Conservation (phyloP, 23 tunicate species). For the Aplidium turbinatum region DNA sequence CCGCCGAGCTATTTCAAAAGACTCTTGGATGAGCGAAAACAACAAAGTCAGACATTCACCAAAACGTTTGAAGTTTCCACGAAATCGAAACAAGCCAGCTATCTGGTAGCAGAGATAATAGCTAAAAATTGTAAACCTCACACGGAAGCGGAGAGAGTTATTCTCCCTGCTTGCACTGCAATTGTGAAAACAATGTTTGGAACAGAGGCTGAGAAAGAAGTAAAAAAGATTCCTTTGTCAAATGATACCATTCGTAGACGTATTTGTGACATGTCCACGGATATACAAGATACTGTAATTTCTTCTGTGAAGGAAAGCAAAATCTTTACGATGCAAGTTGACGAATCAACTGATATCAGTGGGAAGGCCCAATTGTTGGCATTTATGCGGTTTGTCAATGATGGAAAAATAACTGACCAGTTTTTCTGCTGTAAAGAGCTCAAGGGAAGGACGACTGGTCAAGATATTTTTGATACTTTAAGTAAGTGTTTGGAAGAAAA, state of each 20-base stretch:
- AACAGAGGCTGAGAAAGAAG: conserved; percentile 14
- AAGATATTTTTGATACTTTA: conserved; percentile 24
- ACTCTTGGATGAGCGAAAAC: conserved; percentile 27
- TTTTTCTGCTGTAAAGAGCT: conserved; percentile 30
- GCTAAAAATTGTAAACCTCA: conserved; percentile 34
- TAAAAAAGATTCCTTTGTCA: conserved; percentile 14
- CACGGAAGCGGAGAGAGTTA: conserved; percentile 26
- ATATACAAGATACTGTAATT: conserved; percentile 26
- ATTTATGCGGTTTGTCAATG: conserved; percentile 31
- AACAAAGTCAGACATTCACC: conserved; percentile 25
- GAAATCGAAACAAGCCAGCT: conserved; percentile 20
- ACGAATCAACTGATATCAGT: conserved; percentile 34
- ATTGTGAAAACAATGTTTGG: conserved; percentile 32
- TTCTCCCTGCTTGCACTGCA: conserved; percentile 27
- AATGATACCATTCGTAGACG: conserved; percentile 36
- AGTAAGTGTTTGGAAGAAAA: conserved; percentile 36
- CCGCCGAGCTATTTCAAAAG: conserved; percentile 27
- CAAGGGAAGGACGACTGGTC: conserved; percentile 27
- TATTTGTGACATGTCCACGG: conserved; percentile 23
- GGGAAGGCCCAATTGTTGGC: conserved; percentile 21
- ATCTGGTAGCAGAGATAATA: conserved; percentile 29
- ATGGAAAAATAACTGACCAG: conserved; percentile 27
- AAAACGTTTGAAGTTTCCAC: conserved; percentile 18
- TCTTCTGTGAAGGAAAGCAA: conserved; percentile 24
- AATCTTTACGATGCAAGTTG: conserved; percentile 34